These are phyloP conservation scores for Siniperca scherzeri DNA, from an alignment of 2,797 vertebrate species.

Conservation along the genomic window DNA sequence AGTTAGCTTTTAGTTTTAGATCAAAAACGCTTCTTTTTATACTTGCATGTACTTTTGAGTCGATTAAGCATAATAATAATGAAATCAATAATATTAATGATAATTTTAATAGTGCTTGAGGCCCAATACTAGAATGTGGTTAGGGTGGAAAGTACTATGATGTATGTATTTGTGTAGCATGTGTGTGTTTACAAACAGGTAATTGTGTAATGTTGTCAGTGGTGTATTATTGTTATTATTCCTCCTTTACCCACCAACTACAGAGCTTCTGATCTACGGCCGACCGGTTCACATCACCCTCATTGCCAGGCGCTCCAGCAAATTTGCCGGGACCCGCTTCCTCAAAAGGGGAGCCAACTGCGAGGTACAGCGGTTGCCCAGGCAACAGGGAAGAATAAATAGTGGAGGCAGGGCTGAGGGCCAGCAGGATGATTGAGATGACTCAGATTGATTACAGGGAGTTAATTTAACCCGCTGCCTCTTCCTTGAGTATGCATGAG, in stretches of 20 bases:
- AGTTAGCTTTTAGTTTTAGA: not conserved
- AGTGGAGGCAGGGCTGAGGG: constrained; percentile 42
- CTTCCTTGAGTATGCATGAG: constrained; percentile 55
- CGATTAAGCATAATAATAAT: not conserved
- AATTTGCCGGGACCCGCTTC: constrained; percentile 97
- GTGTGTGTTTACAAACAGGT: not conserved
- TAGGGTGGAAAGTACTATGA: not conserved
- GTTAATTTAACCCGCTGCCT: constrained; percentile 65
- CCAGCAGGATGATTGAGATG: constrained; percentile 63
- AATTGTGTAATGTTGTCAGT: not conserved
- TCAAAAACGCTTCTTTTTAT: not conserved
- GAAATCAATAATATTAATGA: not conserved
- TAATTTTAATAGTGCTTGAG: not conserved
- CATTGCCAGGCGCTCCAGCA: constrained; percentile 97
- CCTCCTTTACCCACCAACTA: constrained; percentile 83
- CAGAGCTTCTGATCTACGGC: constrained; percentile 97
- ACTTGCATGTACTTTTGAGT: not conserved
- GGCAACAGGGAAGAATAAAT: constrained; percentile 64
- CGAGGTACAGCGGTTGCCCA: constrained; percentile 87
- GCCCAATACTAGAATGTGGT: not conserved
- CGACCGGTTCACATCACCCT: constrained; percentile 96
- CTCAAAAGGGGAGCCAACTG: constrained; percentile 97
- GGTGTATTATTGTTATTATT: constrained; percentile 18
- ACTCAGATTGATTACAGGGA: constrained; percentile 63
- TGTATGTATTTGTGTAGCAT: not conserved